Percentiles rank a stretch among this genome's conserved stretches.
phyloP scores from a whole-genome alignment of 2,888 invertebrate genomes.

The Drosophila flavopinicola region DNA sequence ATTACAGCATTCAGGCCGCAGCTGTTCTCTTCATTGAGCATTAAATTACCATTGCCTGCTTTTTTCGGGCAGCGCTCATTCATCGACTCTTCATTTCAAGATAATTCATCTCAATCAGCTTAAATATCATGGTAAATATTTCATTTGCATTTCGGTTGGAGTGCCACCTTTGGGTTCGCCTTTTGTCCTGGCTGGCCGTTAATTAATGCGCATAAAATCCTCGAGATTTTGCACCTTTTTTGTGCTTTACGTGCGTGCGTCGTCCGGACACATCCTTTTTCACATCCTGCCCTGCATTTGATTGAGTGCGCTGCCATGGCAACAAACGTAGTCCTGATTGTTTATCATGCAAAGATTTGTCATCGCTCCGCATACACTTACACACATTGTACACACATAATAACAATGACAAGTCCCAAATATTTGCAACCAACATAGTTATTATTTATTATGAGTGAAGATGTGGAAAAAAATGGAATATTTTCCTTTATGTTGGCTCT shows the following conservation, averaged over 20 bases:
- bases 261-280: conserved; percentile 16
- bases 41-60: conserved; percentile 23
- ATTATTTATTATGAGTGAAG: too few relatives aligned
- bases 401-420: neutral
- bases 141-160: conserved; percentile 53
- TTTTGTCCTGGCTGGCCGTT: conserved; percentile 35
- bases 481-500: too few relatives aligned
- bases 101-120: conserved; percentile 76
- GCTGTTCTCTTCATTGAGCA: conserved; percentile 38
- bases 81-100: conserved; percentile 56
- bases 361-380: conserved; percentile 10
- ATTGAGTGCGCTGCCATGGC: conserved; percentile 38
- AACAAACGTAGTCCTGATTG: conserved; percentile 26
- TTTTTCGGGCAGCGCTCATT: conserved; percentile 20
- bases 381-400: neutral
- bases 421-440: conserved; percentile 11
- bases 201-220: conserved; percentile 76
- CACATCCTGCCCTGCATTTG: conserved; percentile 30
- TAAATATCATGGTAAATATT: conserved; percentile 72
- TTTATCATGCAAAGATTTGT: conserved; percentile 55
- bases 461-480: too few relatives aligned
- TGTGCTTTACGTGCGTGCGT: conserved; percentile 1
- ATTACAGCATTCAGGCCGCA: neutral
- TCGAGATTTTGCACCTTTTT: conserved; percentile 61
- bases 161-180: conserved; percentile 5